Evolutionary conservation across 2,797 vertebrate genomes (phyloP).

Genomic region (Anabacerthia variegaticeps): DNA sequence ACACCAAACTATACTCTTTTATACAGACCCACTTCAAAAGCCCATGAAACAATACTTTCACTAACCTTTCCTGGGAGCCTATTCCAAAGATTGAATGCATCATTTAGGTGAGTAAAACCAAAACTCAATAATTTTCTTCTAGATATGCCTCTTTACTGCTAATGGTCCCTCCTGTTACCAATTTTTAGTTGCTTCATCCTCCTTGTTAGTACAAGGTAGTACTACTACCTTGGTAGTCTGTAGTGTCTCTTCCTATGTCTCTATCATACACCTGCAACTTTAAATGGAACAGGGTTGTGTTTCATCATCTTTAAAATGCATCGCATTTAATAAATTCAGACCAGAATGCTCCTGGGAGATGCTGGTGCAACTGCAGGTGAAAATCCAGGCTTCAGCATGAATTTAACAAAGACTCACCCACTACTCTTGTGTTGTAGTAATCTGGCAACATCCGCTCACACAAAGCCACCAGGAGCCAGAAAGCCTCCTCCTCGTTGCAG

Average conservation of each 20-base stretch:
- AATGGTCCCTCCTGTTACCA: not conserved
- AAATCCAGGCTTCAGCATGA: not conserved
- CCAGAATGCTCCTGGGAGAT: not conserved
- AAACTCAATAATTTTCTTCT: not conserved
- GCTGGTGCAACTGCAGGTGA: not conserved
- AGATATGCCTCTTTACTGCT: not conserved
- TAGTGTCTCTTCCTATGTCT: not conserved
- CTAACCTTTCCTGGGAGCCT: not conserved
- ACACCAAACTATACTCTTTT: not conserved
- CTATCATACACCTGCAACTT: not conserved
- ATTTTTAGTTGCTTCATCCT: not conserved
- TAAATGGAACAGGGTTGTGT: not conserved
- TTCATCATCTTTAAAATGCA: not conserved
- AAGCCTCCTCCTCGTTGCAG: constrained; percentile 94
- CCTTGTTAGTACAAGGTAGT: not conserved
- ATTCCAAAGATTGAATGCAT: not conserved
- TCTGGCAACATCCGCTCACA: constrained; percentile 96
- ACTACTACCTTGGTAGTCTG: not conserved
- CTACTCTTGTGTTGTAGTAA: constrained; percentile 97
- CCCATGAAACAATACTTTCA: not conserved
- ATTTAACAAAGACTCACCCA: constrained; percentile 82
- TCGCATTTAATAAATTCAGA: not conserved
- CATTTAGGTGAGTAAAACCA: not conserved
- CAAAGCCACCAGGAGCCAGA: constrained; percentile 95
- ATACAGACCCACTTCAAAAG: not conserved